Percentiles rank a stretch among this genome's conserved stretches.
phyloP scores from a whole-genome alignment of 2,113 vertebrate species.

The Apodemus sylvaticus region DNA sequence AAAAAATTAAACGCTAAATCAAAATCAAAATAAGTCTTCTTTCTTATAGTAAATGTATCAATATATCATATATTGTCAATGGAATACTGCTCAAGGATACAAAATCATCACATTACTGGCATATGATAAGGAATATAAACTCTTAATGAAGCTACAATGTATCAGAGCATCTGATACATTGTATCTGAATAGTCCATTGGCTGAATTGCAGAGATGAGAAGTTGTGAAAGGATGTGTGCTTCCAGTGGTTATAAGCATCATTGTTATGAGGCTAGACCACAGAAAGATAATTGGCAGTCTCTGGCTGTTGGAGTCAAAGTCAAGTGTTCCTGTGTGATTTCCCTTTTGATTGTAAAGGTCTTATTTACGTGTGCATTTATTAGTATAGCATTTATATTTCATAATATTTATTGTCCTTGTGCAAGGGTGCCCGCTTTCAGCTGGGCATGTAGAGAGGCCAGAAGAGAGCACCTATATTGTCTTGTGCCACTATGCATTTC shows the following conservation, averaged over 20 bases:
- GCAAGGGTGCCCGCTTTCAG: neutral
- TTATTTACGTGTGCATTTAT: neutral
- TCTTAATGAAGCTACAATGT: neutral
- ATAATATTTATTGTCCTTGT: neutral
- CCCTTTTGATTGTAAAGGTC: neutral
- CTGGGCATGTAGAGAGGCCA: neutral
- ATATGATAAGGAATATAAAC: neutral
- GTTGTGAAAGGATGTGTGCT: neutral
- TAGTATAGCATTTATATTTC: neutral
- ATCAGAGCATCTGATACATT: too few species aligned
- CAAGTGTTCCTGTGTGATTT: too few species aligned
- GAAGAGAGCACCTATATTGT: neutral
- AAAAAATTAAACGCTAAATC: neutral
- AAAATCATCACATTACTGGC: neutral
- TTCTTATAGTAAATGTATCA: neutral
- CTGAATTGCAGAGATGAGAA: too few species aligned
- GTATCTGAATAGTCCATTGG: neutral
- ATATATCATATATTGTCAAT: neutral
- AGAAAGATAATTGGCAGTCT: neutral
- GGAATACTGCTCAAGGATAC: neutral
- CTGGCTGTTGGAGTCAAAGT: neutral
- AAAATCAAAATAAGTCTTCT: neutral
- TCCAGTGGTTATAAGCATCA: accelerated
- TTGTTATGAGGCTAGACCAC: neutral
- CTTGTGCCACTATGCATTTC: neutral